Base-by-base conservation (phyloP, 2,888 invertebrate species). In the Eucriotettix oculatus region DNA sequence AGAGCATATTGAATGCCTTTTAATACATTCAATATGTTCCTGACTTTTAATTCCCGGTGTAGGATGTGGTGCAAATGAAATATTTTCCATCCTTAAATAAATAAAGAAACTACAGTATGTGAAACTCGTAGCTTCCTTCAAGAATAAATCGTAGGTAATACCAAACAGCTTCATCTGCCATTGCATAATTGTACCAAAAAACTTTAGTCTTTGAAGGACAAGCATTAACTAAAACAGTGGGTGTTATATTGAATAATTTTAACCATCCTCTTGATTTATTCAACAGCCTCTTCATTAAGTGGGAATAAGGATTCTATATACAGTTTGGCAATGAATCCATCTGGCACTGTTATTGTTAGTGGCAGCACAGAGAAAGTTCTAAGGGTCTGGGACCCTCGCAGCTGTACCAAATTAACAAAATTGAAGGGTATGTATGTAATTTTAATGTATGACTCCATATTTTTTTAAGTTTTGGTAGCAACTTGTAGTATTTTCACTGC, bases 241-340 rank as follows among this genome's bases (percentile, higher is more conserved):
- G 29, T 29, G 29, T 29, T 29, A 29, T 7, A 29, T 29, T 29
- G 29, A 29, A 29, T 5, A 48, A 14, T 48, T 2, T 48, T 5
- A 48, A 48, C n/a, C 1, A 14, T 41, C 42, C 42, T 55, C 14
- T 14, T 14, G 17, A 10, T 55, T 9, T 16, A 43, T 44, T 16
- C 69, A 71, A 12, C 71, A 90, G 90, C 98, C 52, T 96, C 97
- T 59, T 95, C 96, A 70, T 80, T 99, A 57, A 88, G 87, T 67
- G 99, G 98, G 59, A 96, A 94, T 72, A 97, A 96, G 74, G 96
- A 98, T 74, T 96, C 96, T 9, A 98, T 99, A 70, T 99, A 99
- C 74, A 97, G 98, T 71, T 78, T 99, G 66, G 97, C 97, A 41
- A 98, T 98, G 95, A 98, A 98, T 75, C 91, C 93, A 52, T 82